Conservation (phyloP, 2,797 vertebrate species). For the Manis pentadactyla region DNA sequence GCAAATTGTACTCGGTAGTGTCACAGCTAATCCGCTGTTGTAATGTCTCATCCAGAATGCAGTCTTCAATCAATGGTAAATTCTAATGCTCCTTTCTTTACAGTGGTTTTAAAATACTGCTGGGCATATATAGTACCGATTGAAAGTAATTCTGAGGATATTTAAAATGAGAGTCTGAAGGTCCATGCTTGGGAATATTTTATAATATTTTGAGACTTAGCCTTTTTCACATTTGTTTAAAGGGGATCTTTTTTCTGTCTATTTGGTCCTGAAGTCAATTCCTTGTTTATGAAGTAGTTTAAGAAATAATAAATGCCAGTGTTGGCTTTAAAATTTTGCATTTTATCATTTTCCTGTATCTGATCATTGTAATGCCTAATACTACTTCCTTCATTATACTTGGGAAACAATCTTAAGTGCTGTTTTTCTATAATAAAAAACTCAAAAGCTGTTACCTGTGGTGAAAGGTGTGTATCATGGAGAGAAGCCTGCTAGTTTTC, state of each 20-base stretch:
- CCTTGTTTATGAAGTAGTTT: conserved; percentile 37
- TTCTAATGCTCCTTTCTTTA: conserved; percentile 47
- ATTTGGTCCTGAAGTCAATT: neutral
- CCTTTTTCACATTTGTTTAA: neutral
- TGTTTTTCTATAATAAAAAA: neutral
- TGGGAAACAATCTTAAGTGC: conserved; percentile 28
- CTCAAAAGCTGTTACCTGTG: neutral
- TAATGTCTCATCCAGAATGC: conserved; percentile 97
- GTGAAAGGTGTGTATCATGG: conserved; percentile 5
- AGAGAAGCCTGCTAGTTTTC: conserved; percentile 48
- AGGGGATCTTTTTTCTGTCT: neutral
- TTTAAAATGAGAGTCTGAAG: conserved; percentile 1
- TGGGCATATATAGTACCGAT: neutral
- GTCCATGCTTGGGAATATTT: conserved; percentile 9
- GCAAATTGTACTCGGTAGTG: conserved; percentile 98
- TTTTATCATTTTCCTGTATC: neutral
- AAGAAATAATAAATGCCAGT: neutral
- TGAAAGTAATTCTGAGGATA: conserved; percentile 31
- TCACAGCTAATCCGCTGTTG: conserved; percentile 98
- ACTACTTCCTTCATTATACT: conserved; percentile 14
- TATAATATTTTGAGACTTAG: conserved; percentile 26
- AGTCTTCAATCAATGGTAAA: conserved; percentile 98
- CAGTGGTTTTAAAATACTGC: neutral
- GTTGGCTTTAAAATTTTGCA: neutral
- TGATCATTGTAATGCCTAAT: neutral